A percentile compares a stretch with the other conserved stretches of the same genome.
These are phyloP conservation scores for Recurvirostra avosetta DNA, from an alignment of 2,113 vertebrate genomes.

Conservation along the genomic window DNA sequence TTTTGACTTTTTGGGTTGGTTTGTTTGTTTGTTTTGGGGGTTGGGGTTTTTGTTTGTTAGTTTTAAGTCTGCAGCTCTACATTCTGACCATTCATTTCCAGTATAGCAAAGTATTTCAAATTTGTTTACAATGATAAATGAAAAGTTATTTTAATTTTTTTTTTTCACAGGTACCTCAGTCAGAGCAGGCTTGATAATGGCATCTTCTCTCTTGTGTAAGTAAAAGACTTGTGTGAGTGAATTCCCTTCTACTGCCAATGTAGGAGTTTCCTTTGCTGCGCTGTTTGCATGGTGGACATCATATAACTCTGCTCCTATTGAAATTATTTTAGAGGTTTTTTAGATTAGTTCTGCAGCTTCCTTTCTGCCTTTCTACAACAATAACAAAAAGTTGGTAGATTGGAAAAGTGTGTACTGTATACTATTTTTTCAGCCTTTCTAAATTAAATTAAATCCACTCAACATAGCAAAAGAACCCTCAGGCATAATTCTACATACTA, in stretches of 20 bases:
- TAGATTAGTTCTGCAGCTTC: background rate
- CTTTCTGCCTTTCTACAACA: background rate
- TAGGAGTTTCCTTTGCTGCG: background rate
- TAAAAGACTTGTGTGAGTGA: background rate
- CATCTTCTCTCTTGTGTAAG: background rate
- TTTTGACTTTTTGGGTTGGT: background rate
- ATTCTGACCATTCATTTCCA: background rate
- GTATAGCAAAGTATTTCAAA: background rate
- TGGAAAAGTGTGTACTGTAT: slow-evolving; percentile 18
- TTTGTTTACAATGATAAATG: background rate
- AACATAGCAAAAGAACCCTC: slow-evolving; percentile 52
- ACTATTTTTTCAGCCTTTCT: slow-evolving; percentile 42
- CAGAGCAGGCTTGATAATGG: background rate
- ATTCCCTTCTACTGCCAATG: background rate
- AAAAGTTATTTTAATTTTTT: background rate
- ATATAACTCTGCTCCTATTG: background rate
- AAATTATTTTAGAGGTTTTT: background rate
- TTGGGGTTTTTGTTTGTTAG: background rate
- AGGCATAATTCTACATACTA: slow-evolving; percentile 64
- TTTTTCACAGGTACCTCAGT: background rate
- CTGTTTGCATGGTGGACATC: background rate
- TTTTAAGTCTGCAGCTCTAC: background rate
- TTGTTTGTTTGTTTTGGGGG: background rate
- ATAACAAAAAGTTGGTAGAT: slow-evolving; percentile 1
- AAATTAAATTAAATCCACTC: slow-evolving; percentile 60